phyloP scores from a whole-genome alignment of 2,797 vertebrate species.

The Scyliorhinus canicula region DNA sequence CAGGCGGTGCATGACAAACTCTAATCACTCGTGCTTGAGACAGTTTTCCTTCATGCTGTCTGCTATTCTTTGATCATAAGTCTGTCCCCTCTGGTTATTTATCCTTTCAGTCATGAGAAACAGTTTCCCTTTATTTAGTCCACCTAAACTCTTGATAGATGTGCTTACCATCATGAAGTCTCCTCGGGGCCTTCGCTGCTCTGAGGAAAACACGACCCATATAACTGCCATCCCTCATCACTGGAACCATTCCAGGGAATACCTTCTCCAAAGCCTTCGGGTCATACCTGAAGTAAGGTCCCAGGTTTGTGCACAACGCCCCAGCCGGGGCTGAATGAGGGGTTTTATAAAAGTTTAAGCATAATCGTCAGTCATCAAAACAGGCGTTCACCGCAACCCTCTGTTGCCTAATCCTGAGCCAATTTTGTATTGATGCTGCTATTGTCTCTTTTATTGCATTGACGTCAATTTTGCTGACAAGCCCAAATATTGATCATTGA shows the following conservation, averaged over 20 bases:
- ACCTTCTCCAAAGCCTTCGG: background rate
- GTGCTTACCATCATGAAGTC: background rate
- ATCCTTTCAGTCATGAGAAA: background rate
- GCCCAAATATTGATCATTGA: background rate
- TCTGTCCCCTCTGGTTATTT: background rate
- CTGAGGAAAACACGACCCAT: background rate
- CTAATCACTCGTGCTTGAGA: background rate
- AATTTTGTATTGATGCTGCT: background rate
- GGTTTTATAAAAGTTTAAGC: background rate
- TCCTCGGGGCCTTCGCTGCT: background rate
- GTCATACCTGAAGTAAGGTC: background rate
- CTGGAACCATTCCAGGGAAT: background rate
- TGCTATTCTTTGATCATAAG: background rate
- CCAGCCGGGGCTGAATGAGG: background rate
- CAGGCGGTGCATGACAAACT: background rate
- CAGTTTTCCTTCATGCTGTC: too few relatives aligned
- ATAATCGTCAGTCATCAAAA: too few relatives aligned
- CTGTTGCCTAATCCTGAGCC: background rate
- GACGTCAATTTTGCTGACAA: background rate
- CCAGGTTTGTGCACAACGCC: background rate
- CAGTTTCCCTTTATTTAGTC: background rate
- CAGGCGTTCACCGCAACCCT: background rate
- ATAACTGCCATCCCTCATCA: background rate
- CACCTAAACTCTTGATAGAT: background rate
- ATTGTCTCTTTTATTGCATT: background rate